Evolutionary conservation across 1,140 invertebrate genomes (phyloP).

Genomic region (Geopemphigus sp.): DNA sequence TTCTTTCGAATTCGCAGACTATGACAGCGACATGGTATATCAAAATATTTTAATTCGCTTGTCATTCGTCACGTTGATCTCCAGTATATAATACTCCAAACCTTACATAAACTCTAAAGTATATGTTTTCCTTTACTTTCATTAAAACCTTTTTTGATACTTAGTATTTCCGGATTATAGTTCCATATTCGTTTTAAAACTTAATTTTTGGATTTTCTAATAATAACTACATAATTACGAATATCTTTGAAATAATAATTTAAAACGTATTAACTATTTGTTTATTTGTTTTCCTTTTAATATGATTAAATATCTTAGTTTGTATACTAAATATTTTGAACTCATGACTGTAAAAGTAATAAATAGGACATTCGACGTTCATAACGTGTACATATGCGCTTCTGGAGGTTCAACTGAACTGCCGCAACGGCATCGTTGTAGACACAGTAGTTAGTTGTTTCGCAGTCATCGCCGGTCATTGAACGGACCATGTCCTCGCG

Average conservation of each 20-base stretch:
- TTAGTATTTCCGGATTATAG: background rate
- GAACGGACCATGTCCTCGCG: conserved; percentile 36
- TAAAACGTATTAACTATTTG: background rate
- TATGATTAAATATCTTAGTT: background rate
- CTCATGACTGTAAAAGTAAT: background rate
- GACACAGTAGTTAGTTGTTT: conserved; percentile 34
- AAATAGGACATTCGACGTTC: conserved; percentile 19
- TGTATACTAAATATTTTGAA: background rate
- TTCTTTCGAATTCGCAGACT: conserved; percentile 11
- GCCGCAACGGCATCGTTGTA: conserved; percentile 6
- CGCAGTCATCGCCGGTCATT: conserved; percentile 47
- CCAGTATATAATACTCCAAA: background rate
- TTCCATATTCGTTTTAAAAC: background rate
- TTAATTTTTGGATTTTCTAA: background rate
- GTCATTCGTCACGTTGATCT: conserved; percentile 28
- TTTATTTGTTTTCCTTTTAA: background rate
- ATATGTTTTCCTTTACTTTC: background rate
- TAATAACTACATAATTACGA: background rate
- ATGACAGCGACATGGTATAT: conserved; percentile 17
- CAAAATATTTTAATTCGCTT: conserved; percentile 41
- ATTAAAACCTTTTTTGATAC: background rate
- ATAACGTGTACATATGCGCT: conserved; percentile 23
- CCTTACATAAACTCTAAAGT: background rate
- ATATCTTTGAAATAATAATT: background rate
- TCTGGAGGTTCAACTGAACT: conserved; percentile 25